These are phyloP conservation scores for Stylophora pistillata DNA, from an alignment of 64 coral and sea anemone species.

Conservation along the genomic window DNA sequence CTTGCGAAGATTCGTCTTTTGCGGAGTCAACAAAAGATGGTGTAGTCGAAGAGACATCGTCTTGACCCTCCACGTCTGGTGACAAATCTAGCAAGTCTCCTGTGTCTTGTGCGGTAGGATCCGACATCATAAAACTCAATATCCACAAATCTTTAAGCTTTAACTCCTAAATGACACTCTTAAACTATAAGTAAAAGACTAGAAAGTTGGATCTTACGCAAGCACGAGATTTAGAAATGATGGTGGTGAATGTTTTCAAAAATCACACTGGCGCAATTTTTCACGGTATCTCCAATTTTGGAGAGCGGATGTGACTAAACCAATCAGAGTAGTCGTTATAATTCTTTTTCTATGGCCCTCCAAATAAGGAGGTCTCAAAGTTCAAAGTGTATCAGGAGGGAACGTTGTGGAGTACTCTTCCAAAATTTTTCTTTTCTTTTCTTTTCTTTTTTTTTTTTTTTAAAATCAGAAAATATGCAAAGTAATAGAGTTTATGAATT, in stretches of 20 bases:
- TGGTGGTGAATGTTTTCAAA: slow-evolving; percentile 58
- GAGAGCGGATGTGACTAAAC: background rate
- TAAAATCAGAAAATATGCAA: too few species aligned
- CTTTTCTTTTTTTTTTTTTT: too few species aligned
- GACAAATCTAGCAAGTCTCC: slow-evolving; percentile 24
- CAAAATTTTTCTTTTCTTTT: too few species aligned
- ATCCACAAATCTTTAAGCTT: slow-evolving; percentile 24
- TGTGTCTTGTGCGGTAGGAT: slow-evolving; percentile 26
- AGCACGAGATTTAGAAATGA: slow-evolving; percentile 73
- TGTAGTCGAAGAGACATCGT: slow-evolving; percentile 67
- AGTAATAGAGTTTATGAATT: too few species aligned
- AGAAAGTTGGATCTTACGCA: slow-evolving; percentile 67
- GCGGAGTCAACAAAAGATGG: slow-evolving; percentile 23
- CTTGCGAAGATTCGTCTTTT: slow-evolving; percentile 64
- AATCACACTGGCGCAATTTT: slow-evolving; percentile 46
- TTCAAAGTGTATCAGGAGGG: slow-evolving; percentile 45
- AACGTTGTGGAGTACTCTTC: too few species aligned
- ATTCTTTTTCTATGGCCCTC: slow-evolving; percentile 12
- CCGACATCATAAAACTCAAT: slow-evolving; percentile 45
- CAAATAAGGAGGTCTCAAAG: slow-evolving; percentile 51
- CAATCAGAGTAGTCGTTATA: slow-evolving; percentile 46
- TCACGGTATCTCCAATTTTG: slow-evolving; percentile 60
- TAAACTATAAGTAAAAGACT: slow-evolving; percentile 2
- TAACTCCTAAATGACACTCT: background rate
- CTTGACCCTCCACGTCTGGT: slow-evolving; percentile 10